Evolutionary conservation across 2,797 vertebrate species (phyloP).

Genomic region (Fringilla coelebs): DNA sequence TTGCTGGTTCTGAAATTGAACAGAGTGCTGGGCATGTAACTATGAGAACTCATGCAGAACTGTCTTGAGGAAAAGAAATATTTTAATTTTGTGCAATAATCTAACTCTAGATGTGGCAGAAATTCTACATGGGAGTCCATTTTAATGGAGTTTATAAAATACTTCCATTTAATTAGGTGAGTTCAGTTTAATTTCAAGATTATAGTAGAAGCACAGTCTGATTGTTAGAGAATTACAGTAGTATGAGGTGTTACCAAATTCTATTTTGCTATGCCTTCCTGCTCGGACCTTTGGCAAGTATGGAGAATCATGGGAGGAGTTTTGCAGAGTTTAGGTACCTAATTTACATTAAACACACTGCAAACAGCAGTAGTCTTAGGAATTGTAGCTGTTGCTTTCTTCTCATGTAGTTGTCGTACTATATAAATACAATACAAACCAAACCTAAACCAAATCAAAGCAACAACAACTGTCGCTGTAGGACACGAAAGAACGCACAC

Average conservation of each 20-base stretch:
- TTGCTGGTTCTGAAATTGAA: conserved; percentile 28
- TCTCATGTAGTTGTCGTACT: not conserved
- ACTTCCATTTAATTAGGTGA: conserved; percentile 18
- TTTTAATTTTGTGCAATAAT: not conserved
- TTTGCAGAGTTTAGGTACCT: not conserved
- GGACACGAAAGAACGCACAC: too few relatives aligned
- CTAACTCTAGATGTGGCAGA: not conserved
- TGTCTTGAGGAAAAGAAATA: conserved; percentile 8
- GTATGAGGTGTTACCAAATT: not conserved
- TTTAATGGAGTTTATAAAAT: conserved; percentile 27
- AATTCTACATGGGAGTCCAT: not conserved
- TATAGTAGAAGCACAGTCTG: not conserved
- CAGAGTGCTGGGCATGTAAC: not conserved
- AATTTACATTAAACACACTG: not conserved
- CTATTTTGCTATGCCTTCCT: not conserved
- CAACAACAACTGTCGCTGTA: not conserved
- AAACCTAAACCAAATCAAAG: not conserved
- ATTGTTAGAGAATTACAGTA: not conserved
- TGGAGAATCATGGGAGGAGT: not conserved
- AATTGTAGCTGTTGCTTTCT: not conserved
- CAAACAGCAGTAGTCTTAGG: not conserved
- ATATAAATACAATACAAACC: not conserved
- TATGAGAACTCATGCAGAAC: conserved; percentile 46
- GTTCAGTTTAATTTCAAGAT: not conserved
- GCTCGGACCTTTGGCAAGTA: not conserved